Evolutionary conservation across 64 coral and sea anemone genomes (phyloP), one percentile per base, ranked within the genome.

Genomic region (Astreopora myriophthalma): DNA sequence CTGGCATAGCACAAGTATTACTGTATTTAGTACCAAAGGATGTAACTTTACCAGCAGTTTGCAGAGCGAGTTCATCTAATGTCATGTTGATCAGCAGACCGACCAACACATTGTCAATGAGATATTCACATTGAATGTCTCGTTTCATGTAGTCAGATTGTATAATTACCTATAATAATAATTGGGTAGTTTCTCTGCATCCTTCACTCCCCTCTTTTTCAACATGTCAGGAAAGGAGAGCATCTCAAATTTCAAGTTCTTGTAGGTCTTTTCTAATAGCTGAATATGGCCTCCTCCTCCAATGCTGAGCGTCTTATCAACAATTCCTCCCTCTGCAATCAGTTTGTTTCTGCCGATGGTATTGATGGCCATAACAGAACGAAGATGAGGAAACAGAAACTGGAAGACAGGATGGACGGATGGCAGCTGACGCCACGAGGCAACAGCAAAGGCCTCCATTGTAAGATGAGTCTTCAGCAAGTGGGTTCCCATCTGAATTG

Each of bases 81-180:
- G n/a, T n/a, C n/a, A n/a, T n/a, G n/a, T n/a, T n/a, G n/a, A n/a
- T n/a, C n/a, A n/a, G n/a, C n/a, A n/a, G n/a, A n/a, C n/a, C n/a
- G n/a, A n/a, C n/a, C n/a, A n/a, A n/a, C n/a, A n/a, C n/a, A n/a
- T n/a, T n/a, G n/a, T n/a, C n/a, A n/a, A n/a, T n/a, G n/a, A n/a
- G n/a, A n/a, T n/a, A n/a, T n/a, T n/a, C n/a, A n/a, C n/a, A n/a
- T n/a, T 48, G 10, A 78, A 17, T 44, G 35, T 76, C n/a, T n/a
- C n/a, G n/a, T n/a, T n/a, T n/a, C n/a, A n/a, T n/a, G n/a, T n/a
- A n/a, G n/a, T n/a, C n/a, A n/a, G n/a, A n/a, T n/a, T n/a, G n/a
- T n/a, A n/a, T n/a, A n/a, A n/a, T n/a, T 69, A 98, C 96, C 96
- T 95, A 79, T 98, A 98, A 9, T 79, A 84, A 33, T 90, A 98